Conservation (phyloP, 2,888 invertebrate genomes). For the Tortricodes alternella region DNA sequence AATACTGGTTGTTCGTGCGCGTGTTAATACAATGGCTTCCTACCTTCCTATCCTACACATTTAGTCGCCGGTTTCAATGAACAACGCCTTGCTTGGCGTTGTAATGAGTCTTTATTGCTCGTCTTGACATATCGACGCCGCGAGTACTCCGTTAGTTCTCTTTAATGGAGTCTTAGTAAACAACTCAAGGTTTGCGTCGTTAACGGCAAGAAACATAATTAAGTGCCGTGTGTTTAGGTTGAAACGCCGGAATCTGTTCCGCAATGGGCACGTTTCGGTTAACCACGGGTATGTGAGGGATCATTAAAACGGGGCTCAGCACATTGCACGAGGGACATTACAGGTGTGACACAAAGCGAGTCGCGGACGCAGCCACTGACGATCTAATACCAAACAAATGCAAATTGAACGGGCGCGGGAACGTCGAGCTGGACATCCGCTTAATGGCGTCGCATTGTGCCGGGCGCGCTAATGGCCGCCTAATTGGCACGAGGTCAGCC, state of each 20-base stretch:
- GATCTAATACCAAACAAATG: constrained; percentile 77
- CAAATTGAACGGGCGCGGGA: constrained; percentile 66
- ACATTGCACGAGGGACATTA: constrained; percentile 45
- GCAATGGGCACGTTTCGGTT: constrained; percentile 54
- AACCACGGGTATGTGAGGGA: constrained; percentile 46
- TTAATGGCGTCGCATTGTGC: constrained; percentile 72
- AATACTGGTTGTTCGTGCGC: constrained; percentile 33
- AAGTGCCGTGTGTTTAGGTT: constrained; percentile 38
- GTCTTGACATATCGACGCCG: constrained; percentile 30
- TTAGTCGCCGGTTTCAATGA: constrained; percentile 37
- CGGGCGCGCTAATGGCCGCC: constrained; percentile 67
- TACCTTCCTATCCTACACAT: constrained; percentile 34
- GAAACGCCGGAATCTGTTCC: constrained; percentile 36
- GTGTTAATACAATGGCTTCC: constrained; percentile 31
- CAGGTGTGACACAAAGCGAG: constrained; percentile 59
- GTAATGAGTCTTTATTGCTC: constrained; percentile 42
- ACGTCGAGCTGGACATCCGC: constrained; percentile 67
- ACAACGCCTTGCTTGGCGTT: constrained; percentile 30
- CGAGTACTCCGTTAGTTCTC: constrained; percentile 28
- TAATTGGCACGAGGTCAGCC: constrained; percentile 73
- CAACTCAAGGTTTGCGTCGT: constrained; percentile 33
- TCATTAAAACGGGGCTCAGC: constrained; percentile 51
- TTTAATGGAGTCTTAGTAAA: constrained; percentile 35
- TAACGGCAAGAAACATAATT: constrained; percentile 33
- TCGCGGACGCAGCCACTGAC: constrained; percentile 44